These are phyloP conservation scores for Sitta carolinensis DNA, from an alignment of 2,797 vertebrate genomes.

Conservation along the genomic window DNA sequence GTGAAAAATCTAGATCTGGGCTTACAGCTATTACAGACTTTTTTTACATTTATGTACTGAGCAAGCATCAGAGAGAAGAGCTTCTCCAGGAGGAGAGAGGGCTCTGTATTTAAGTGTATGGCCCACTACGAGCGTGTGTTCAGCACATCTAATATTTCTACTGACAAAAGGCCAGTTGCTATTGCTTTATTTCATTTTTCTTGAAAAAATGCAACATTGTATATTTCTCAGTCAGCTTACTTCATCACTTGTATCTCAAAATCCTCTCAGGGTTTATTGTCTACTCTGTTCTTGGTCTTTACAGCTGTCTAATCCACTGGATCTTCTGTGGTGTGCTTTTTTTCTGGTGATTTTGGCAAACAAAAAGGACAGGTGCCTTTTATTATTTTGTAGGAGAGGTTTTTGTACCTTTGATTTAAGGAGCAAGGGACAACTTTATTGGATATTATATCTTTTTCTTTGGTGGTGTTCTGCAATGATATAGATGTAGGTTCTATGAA, in stretches of 20 bases:
- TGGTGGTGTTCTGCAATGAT: not conserved
- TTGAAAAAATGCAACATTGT: not conserved
- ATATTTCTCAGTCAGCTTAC: not conserved
- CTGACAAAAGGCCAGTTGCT: not conserved
- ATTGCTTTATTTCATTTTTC: not conserved
- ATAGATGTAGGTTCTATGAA: not conserved
- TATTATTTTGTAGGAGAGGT: not conserved
- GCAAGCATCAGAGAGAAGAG: not conserved
- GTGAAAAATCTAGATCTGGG: not conserved
- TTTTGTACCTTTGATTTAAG: not conserved
- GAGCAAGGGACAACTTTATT: not conserved
- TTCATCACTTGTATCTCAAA: not conserved
- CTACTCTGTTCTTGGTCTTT: not conserved
- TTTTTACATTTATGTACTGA: not conserved
- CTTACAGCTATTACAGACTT: not conserved
- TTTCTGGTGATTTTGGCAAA: not conserved
- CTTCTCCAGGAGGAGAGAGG: not conserved
- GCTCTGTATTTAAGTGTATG: not conserved
- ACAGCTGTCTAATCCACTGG: not conserved
- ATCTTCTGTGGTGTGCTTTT: not conserved
- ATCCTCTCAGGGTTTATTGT: not conserved
- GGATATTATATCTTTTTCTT: not conserved
- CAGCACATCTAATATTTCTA: not conserved
- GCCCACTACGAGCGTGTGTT: not conserved
- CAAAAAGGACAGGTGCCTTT: not conserved